These are phyloP conservation scores for Platycercus adscitus DNA, from an alignment of 2,113 vertebrate genomes.

Conservation along the genomic window DNA sequence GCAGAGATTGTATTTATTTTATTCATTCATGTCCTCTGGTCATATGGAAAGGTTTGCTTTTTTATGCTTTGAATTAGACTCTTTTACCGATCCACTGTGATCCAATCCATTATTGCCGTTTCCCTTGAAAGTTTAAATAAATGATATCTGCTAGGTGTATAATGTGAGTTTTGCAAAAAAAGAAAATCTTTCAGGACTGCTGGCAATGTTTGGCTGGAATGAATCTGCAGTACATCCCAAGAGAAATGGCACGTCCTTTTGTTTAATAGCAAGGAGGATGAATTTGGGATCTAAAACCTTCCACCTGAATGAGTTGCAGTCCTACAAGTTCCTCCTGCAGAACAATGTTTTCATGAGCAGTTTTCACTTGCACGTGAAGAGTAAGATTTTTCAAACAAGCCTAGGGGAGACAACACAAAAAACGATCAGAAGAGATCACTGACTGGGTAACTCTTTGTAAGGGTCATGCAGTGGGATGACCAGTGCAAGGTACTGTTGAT, in stretches of 20 bases:
- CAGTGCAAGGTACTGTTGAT: not conserved
- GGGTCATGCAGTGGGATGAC: not conserved
- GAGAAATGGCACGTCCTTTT: conserved; percentile 45
- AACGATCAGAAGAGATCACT: not conserved
- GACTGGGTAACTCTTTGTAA: not conserved
- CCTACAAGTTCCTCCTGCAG: conserved; percentile 5
- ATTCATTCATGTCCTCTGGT: not conserved
- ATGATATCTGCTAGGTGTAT: not conserved
- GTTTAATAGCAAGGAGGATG: conserved; percentile 3
- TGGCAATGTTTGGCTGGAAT: conserved; percentile 38
- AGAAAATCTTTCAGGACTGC: conserved; percentile 34
- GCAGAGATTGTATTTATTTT: conserved; percentile 18
- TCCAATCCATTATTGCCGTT: conserved; percentile 7
- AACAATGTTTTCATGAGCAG: not conserved
- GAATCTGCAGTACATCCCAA: conserved; percentile 22
- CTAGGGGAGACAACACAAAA: not conserved
- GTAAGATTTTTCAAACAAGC: not conserved
- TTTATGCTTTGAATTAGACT: conserved; percentile 24
- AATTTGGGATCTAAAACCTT: conserved; percentile 47
- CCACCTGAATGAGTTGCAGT: conserved; percentile 8
- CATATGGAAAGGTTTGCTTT: not conserved
- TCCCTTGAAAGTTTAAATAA: conserved; percentile 42
- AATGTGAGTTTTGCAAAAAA: conserved; percentile 44
- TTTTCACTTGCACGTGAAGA: not conserved
- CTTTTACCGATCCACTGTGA: not conserved